phyloP scores from a whole-genome alignment of 2,113 vertebrate genomes.

The Phaethornis superciliosus region DNA sequence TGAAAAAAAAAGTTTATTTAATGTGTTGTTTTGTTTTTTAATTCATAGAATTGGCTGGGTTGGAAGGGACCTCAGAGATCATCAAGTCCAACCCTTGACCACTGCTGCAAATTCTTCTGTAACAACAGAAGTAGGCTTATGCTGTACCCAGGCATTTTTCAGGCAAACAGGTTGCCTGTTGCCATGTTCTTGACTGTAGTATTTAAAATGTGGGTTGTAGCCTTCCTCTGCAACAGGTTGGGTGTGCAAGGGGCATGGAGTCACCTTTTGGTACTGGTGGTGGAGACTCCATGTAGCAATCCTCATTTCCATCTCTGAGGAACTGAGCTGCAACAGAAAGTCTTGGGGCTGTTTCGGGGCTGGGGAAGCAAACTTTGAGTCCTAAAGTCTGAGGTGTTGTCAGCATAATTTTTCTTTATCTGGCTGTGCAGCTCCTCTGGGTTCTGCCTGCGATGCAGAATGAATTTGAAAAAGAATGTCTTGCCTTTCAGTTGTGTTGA shows the following conservation, averaged over 20 bases:
- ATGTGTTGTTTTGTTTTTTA: neutral
- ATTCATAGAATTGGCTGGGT: too few relatives aligned
- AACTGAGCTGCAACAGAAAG: neutral
- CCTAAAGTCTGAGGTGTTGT: neutral
- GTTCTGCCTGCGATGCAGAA: neutral
- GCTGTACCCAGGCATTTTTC: neutral
- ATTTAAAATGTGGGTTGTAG: neutral
- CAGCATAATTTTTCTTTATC: neutral
- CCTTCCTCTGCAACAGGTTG: neutral
- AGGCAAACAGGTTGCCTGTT: neutral
- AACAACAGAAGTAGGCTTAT: neutral
- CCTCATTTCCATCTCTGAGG: neutral
- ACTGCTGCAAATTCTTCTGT: too few relatives aligned
- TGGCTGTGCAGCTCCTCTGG: neutral
- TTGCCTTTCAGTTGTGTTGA: constrained; percentile 86
- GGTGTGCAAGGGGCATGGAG: neutral
- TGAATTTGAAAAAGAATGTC: neutral
- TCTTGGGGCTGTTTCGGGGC: neutral
- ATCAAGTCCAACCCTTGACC: too few relatives aligned
- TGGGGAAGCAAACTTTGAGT: neutral
- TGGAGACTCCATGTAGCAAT: neutral
- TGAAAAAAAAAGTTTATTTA: neutral
- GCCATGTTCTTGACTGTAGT: constrained; percentile 75
- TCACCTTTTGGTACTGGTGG: neutral
- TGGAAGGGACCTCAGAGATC: too few relatives aligned